Evolutionary conservation across 2,113 vertebrate species (phyloP).

Genomic region (Ctenomys sociabilis): DNA sequence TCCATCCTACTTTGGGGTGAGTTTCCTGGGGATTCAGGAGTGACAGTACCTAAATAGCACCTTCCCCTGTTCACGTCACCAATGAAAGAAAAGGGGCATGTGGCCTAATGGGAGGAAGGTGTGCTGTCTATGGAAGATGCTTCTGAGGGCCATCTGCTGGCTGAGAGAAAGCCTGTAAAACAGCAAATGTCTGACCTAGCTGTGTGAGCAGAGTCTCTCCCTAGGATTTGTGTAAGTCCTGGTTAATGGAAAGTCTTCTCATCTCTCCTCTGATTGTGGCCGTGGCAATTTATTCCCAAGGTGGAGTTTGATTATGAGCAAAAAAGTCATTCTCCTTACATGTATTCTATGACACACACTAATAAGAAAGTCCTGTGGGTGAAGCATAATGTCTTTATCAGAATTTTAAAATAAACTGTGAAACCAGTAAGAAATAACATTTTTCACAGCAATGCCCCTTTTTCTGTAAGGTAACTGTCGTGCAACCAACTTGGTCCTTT

Average conservation of each 20-base stretch:
- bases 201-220: background rate
- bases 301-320: background rate
- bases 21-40: background rate
- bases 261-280: background rate
- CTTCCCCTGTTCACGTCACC: background rate
- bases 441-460: background rate
- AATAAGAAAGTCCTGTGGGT: conserved; percentile 41
- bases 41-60: background rate
- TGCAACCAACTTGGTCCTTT: background rate
- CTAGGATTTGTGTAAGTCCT: background rate
- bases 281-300: background rate
- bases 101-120: background rate
- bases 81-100: background rate
- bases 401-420: conserved; percentile 6
- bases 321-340: background rate
- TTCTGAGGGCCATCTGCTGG: conserved; percentile 67
- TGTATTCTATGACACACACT: background rate
- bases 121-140: background rate
- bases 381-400: background rate
- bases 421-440: background rate
- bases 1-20: background rate
- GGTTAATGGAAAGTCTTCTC: background rate
- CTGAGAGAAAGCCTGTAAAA: background rate
- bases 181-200: background rate
- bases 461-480: background rate